Percentiles rank a stretch among this genome's conserved stretches.
Evolutionary conservation across 2,113 vertebrate genomes (phyloP).

Genomic region (Cyanoramphus novaezelandiae): DNA sequence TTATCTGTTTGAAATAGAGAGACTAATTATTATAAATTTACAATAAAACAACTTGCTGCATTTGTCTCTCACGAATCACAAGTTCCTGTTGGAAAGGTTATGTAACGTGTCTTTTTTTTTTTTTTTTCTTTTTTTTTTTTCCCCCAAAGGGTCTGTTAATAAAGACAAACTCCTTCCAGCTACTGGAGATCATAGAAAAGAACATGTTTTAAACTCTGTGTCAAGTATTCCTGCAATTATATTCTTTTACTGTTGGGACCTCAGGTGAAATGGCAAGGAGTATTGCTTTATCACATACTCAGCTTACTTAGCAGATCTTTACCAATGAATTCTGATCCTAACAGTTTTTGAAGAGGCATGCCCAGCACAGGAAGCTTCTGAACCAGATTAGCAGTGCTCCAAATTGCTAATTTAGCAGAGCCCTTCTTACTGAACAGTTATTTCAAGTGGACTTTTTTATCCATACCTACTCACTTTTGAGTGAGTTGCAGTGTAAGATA

Average conservation of each 20-base stretch:
- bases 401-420: neutral
- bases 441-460: neutral
- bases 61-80: conserved; percentile 8
- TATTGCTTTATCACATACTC: neutral
- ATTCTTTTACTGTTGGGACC: neutral
- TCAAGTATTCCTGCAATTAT: neutral
- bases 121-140: neutral
- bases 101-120: neutral
- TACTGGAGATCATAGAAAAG: neutral
- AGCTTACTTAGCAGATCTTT: neutral
- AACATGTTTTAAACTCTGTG: neutral
- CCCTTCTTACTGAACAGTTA: neutral
- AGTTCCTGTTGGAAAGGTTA: neutral
- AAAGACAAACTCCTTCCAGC: neutral
- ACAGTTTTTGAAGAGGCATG: neutral
- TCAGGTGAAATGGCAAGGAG: neutral
- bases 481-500: neutral
- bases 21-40: neutral
- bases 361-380: neutral
- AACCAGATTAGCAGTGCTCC: neutral
- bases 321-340: neutral
- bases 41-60: conserved; percentile 12
- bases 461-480: neutral
- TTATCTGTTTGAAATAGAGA: conserved; percentile 19
- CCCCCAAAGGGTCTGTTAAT: neutral